Conservation (phyloP, 2,797 vertebrate genomes). For the Parambassis ranga region DNA sequence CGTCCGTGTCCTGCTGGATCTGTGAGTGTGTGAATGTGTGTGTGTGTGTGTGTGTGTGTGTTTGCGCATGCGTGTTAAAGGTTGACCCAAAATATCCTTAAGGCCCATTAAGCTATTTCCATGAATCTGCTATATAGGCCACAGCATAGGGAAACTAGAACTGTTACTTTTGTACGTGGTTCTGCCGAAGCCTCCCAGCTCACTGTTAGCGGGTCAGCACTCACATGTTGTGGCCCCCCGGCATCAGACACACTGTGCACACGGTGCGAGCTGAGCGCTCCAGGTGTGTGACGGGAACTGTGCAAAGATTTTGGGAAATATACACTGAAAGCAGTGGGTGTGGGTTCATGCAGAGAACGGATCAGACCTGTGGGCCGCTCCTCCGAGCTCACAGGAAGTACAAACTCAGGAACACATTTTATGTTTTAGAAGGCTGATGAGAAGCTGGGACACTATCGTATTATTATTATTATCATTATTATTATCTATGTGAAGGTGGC, state of each 20-base stretch:
- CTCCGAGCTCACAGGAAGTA: neutral
- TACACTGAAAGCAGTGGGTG: too few species aligned
- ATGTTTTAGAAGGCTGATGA: too few species aligned
- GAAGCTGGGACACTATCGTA: too few species aligned
- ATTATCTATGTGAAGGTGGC: too few species aligned
- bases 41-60: constrained; percentile 7
- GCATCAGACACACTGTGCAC: neutral
- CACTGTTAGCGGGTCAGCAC: constrained; percentile 22
- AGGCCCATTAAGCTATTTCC: constrained; percentile 26
- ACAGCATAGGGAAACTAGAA: constrained; percentile 56
- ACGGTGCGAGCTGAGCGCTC: neutral
- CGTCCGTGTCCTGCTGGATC: constrained; percentile 19
- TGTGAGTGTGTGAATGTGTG: neutral
- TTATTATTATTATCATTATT: too few species aligned
- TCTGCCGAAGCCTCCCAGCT: constrained; percentile 14
- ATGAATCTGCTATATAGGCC: constrained; percentile 56
- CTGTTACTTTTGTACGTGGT: constrained; percentile 43
- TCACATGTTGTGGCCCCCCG: neutral
- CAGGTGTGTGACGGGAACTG: neutral
- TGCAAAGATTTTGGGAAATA: constrained; percentile 3
- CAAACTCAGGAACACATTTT: neutral
- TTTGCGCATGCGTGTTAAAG: constrained; percentile 1
- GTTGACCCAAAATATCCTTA: constrained; percentile 16
- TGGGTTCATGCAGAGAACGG: too few species aligned
- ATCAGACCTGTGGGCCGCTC: too few species aligned